These are phyloP conservation scores for Ptiloglossa arizonensis DNA, from an alignment of 1,140 invertebrate genomes.

Conservation along the genomic window DNA sequence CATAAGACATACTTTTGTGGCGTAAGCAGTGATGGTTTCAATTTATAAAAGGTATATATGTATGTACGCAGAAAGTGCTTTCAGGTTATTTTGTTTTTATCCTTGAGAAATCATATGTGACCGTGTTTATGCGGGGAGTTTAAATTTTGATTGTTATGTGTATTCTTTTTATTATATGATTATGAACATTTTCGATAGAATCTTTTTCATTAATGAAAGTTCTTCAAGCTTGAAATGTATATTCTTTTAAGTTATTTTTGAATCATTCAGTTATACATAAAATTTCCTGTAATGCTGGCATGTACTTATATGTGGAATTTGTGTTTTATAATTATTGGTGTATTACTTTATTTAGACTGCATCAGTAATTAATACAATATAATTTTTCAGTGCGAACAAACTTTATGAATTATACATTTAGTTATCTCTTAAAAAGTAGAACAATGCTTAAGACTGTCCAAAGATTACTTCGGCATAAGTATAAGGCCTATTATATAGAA, in stretches of 20 bases:
- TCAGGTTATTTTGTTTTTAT: constrained; percentile 26
- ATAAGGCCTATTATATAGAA: constrained; percentile 20
- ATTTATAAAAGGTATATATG: neutral
- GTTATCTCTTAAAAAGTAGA: constrained; percentile 2
- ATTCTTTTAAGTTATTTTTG: neutral
- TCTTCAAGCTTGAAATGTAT: neutral
- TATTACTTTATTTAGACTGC: neutral
- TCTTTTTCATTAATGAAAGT: neutral
- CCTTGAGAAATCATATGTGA: neutral
- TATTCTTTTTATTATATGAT: neutral
- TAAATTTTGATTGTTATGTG: constrained; percentile 6
- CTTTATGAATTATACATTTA: constrained; percentile 1
- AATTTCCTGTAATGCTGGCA: neutral
- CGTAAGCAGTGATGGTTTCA: neutral
- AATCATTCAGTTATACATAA: neutral
- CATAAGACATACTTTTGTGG: neutral
- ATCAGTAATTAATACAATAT: neutral
- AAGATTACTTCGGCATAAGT: constrained; percentile 18
- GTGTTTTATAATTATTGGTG: neutral
- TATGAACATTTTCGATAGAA: neutral
- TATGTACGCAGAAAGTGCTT: neutral
- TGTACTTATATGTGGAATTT: neutral
- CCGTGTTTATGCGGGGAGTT: neutral
- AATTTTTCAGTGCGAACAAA: constrained; percentile 17
- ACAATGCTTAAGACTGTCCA: constrained; percentile 22